Percentiles rank a stretch among this genome's conserved stretches.
These are phyloP conservation scores for Candidula unifasciata DNA, from an alignment of 2,888 invertebrate species.

Conservation along the genomic window DNA sequence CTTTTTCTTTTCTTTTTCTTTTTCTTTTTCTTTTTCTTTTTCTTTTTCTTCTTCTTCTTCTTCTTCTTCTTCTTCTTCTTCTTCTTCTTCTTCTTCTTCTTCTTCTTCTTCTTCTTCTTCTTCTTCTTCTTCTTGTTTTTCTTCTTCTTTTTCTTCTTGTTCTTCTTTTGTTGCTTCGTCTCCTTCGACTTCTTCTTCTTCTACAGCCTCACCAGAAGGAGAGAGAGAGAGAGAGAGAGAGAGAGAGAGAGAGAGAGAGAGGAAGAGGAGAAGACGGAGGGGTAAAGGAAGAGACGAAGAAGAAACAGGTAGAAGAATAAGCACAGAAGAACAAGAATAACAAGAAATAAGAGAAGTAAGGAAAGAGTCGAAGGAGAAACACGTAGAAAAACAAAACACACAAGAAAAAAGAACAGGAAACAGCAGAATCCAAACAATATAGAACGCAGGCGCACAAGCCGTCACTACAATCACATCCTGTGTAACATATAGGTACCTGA, in stretches of 20 bases:
- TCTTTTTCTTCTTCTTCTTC: background rate
- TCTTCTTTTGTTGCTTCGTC: background rate
- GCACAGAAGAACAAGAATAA: background rate
- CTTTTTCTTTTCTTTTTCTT: background rate
- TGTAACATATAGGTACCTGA: too few relatives aligned
- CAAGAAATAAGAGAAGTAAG: background rate
- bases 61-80: background rate
- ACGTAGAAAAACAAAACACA: background rate
- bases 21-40: background rate
- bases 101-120: background rate
- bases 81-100: background rate
- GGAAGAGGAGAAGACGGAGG: background rate
- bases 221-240: background rate
- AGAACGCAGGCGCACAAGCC: too few relatives aligned
- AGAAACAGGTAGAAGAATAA: background rate
- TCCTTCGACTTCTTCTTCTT: background rate
- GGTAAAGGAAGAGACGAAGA: background rate
- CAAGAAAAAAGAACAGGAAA: background rate
- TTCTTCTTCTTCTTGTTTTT: background rate
- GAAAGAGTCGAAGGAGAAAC: background rate
- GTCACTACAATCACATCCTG: too few relatives aligned
- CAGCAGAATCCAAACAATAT: background rate
- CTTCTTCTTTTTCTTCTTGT: background rate
- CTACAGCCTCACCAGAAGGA: background rate
- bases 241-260: background rate